A percentile compares a stretch with the other conserved stretches of the same genome.
These are phyloP conservation scores for Psilopogon haemacephalus DNA, from an alignment of 2,113 vertebrate species.

Conservation along the genomic window DNA sequence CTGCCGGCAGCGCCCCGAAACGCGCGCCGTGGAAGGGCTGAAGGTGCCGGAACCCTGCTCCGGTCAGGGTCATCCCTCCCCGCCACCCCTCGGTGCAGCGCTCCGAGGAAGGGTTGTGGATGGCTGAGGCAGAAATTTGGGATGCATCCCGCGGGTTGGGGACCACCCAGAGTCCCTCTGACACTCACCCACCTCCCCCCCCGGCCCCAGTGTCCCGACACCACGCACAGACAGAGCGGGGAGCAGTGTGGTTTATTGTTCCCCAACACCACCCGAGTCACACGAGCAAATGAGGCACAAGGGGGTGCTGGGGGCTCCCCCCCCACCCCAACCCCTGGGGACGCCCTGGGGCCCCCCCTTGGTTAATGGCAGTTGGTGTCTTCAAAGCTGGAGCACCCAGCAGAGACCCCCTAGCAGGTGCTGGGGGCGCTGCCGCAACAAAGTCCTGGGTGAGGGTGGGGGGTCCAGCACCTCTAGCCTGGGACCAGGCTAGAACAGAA, in stretches of 20 bases:
- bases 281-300: background rate
- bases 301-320: background rate
- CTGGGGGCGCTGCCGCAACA: background rate
- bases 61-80: too few relatives aligned
- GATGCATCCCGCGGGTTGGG: background rate
- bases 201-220: too few relatives aligned
- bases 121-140: background rate
- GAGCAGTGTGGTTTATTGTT: slow-evolving; percentile 26
- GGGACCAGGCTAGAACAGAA: background rate
- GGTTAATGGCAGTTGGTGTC: background rate
- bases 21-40: too few relatives aligned
- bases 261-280: background rate
- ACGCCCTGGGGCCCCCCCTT: background rate
- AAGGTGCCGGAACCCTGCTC: background rate
- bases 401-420: background rate
- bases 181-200: background rate
- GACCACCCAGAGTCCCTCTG: background rate
- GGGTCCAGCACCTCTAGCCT: background rate
- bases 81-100: too few relatives aligned
- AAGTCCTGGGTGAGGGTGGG: fast-evolving
- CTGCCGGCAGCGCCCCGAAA: background rate
- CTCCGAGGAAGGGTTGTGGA: too few relatives aligned
- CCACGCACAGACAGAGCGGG: fast-evolving
- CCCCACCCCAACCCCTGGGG: background rate
- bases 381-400: background rate